Base-by-base conservation (phyloP, 2,113 vertebrate genomes). In the Struthidea cinerea region DNA sequence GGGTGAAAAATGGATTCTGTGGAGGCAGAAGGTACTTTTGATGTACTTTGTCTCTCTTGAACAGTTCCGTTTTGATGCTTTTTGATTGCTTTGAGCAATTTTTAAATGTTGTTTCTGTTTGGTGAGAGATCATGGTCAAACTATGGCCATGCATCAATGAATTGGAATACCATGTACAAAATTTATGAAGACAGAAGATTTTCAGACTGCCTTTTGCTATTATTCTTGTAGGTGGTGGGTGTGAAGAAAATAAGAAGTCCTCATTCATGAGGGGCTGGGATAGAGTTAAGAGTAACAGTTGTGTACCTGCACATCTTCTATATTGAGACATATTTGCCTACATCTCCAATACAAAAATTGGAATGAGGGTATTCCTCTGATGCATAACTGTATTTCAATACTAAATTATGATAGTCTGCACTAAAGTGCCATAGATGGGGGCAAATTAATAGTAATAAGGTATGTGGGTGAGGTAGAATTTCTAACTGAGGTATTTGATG, bases 1-100 rank as follows among this genome's bases (percentile, higher is more conserved):
- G 71, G 41, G 42, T 95, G 82, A 94, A 97, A 97, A 97, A 97
- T 94, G 13, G 56, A 63, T 89, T 65, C 59, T 78, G 41, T 74
- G 89, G 47, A 93, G 30, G 41, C 53, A 95, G 89, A 90, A 42
- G 79, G 61, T 71, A 53, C 19, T 87, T 57, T 26, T 84, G 44
- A 83, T 92, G 85, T 95, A 79, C 59, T 91, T 93, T 81, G 26
- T 96, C 61, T 94, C 82, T 84, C 88, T 60, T 81, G 47, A 92
- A 84, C 67, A 67, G 77, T 76, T 89, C 49, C 13, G 6, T 85
- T 79, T 87, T 95, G 87, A 89, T 94, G 42, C 32, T 79, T 77
- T 55, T 70, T 90, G 71, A 69, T 56, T 77, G 56, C 42, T 76
- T 69, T 69, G 63, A 55, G 70, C 55, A 65, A 56, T 76, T 96